phyloP scores from a whole-genome alignment of 1,140 invertebrate species.

The Periplaneta americana region DNA sequence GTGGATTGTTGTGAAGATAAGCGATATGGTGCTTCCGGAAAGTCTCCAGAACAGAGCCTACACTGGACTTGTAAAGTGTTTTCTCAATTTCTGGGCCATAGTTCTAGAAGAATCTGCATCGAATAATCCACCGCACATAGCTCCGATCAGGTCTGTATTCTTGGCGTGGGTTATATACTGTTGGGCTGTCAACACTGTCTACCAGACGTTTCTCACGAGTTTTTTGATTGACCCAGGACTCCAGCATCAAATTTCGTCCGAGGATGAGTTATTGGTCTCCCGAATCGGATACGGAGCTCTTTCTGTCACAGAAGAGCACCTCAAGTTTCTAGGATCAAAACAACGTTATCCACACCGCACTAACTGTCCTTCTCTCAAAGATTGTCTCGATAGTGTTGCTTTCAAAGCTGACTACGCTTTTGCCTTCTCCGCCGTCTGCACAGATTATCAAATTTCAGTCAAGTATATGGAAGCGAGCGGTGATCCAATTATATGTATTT shows the following conservation, averaged over 20 bases:
- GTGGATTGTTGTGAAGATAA: background rate
- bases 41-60: background rate
- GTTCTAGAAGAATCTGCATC: background rate
- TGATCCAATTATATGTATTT: background rate
- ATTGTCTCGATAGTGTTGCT: background rate
- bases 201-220: background rate
- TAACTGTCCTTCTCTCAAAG: background rate
- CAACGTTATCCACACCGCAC: background rate
- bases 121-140: background rate
- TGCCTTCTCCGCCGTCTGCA: background rate
- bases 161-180: background rate
- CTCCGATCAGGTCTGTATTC: background rate
- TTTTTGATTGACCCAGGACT: background rate
- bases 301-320: background rate
- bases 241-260: background rate
- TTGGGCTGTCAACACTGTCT: background rate
- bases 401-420: background rate
- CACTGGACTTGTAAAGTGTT: background rate
- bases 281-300: background rate
- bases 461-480: background rate
- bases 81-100: background rate
- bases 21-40: background rate
- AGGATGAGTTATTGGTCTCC: background rate
- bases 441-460: background rate
- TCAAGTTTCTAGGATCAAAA: background rate